Evolutionary conservation across 2,888 invertebrate genomes (phyloP).

Genomic region (Drosophila koepferae): DNA sequence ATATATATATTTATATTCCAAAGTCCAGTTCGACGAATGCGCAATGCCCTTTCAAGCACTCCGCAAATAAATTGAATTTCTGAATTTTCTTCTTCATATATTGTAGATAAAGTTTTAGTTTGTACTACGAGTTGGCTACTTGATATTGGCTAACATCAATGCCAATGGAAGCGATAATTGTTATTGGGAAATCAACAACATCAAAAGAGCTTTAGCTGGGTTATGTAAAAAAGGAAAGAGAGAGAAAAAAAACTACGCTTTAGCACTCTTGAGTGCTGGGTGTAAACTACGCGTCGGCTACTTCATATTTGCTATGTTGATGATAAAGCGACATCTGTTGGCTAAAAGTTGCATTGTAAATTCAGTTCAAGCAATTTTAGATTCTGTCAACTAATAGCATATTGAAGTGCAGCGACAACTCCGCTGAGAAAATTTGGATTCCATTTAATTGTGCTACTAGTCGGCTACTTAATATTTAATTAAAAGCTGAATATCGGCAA

Average conservation of each 20-base stretch:
- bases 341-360: neutral
- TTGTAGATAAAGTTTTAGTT: neutral
- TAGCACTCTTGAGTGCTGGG: neutral
- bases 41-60: slow-evolving; percentile 19
- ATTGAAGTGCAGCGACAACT: neutral
- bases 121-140: neutral
- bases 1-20: slow-evolving; percentile 7
- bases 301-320: neutral
- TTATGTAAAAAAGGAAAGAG: neutral
- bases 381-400: neutral
- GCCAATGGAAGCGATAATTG: neutral
- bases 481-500: neutral
- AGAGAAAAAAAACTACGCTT: neutral
- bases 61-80: neutral
- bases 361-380: neutral
- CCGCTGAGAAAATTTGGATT: too few species aligned
- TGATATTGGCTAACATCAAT: neutral
- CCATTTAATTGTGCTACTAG: neutral
- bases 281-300: slow-evolving; percentile 2
- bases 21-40: slow-evolving; percentile 37
- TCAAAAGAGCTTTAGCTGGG: neutral
- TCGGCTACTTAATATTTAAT: neutral
- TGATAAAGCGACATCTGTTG: neutral
- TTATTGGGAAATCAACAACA: neutral
- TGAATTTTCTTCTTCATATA: too few species aligned